A percentile compares a stretch with the other conserved stretches of the same genome.
These are phyloP conservation scores for Sapajus apella DNA, from an alignment of 2,113 vertebrate species.

Conservation along the genomic window DNA sequence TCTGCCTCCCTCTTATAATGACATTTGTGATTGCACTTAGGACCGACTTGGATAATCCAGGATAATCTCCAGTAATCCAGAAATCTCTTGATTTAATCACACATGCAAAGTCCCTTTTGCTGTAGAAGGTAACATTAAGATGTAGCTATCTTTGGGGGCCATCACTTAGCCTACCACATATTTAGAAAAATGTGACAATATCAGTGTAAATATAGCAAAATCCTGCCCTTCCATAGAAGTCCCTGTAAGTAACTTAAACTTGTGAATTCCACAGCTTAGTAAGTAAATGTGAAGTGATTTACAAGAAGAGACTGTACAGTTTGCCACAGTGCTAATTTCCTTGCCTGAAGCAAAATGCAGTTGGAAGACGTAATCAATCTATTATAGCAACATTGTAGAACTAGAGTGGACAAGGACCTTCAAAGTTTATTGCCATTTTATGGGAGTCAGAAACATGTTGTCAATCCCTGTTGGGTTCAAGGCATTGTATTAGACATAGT, in stretches of 20 bases:
- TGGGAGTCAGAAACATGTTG: background rate
- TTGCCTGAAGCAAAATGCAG: constrained; percentile 48
- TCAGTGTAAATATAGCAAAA: background rate
- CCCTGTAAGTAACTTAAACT: background rate
- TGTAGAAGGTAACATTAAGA: background rate
- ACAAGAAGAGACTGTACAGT: constrained; percentile 11
- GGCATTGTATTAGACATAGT: background rate
- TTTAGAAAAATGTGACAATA: background rate
- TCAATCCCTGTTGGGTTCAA: background rate
- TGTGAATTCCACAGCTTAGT: background rate
- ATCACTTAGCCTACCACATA: background rate
- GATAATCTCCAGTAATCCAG: background rate
- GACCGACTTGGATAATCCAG: background rate
- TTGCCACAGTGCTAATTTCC: constrained; percentile 51
- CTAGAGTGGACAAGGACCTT: constrained; percentile 25
- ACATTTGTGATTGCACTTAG: background rate
- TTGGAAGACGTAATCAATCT: constrained; percentile 49
- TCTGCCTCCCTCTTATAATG: background rate
- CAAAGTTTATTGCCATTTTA: constrained; percentile 31
- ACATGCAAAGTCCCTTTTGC: background rate
- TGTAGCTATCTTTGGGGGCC: background rate
- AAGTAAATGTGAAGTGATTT: constrained; percentile 55
- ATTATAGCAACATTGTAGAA: constrained; percentile 39
- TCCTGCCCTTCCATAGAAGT: background rate
- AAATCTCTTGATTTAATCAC: background rate